phyloP scores from a whole-genome alignment of 2,888 invertebrate species.

The Tenthredo notha region DNA sequence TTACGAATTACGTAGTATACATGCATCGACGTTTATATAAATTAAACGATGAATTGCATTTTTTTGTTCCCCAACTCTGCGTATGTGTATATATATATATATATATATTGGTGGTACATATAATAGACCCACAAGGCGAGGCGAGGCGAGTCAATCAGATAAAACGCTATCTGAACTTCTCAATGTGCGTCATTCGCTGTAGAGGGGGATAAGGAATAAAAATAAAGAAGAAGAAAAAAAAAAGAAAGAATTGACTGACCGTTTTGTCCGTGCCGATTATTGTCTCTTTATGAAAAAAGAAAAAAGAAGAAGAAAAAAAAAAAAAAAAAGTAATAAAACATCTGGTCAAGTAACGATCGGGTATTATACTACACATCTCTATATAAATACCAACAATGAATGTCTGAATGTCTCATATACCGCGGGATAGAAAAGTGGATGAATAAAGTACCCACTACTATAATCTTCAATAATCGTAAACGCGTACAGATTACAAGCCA shows the following conservation, averaged over 20 bases:
- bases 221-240: not conserved
- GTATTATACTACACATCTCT: not conserved
- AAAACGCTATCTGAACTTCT: constrained; percentile 47
- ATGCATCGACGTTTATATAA: not conserved
- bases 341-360: not conserved
- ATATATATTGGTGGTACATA: not conserved
- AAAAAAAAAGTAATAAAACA: not conserved
- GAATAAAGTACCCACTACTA: not conserved
- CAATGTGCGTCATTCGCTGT: constrained; percentile 36
- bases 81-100: not conserved
- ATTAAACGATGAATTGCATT: not conserved
- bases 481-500: not conserved
- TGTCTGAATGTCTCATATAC: not conserved
- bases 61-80: not conserved
- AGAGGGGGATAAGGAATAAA: not conserved
- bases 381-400: not conserved
- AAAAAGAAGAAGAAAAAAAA: no score
- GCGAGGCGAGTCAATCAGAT: constrained; percentile 40
- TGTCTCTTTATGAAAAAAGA: not conserved
- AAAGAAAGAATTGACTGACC: not conserved
- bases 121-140: constrained; percentile 2
- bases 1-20: not conserved
- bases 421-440: not conserved
- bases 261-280: not conserved
- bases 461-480: not conserved